Conservation (phyloP, 2,888 invertebrate genomes). For the Pseudeuparius sepicola region DNA sequence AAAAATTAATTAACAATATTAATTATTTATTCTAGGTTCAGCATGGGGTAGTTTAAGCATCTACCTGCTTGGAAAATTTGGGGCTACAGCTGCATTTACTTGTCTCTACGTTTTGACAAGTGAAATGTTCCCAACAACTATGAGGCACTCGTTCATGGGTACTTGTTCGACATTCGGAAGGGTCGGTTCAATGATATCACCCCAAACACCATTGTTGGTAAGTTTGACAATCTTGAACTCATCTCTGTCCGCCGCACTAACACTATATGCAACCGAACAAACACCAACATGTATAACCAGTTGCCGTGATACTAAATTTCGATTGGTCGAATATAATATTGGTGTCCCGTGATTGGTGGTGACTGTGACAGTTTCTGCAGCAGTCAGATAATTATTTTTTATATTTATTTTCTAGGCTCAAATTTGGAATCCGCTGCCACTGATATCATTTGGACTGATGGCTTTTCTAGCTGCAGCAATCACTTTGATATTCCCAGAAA, state of each 20-base stretch:
- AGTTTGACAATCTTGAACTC: no score
- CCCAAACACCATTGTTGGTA: conserved; percentile 57
- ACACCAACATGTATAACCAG: no score
- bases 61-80: conserved; percentile 53
- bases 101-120: conserved; percentile 57
- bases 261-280: no score
- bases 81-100: conserved; percentile 55
- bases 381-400: no score
- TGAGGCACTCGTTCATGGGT: conserved; percentile 52
- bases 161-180: conserved; percentile 56
- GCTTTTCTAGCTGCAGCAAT: conserved; percentile 50
- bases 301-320: no score
- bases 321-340: no score
- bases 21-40: conserved; percentile 39
- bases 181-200: conserved; percentile 54
- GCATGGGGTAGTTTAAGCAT: conserved; percentile 43
- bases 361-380: no score
- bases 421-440: conserved; percentile 45
- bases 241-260: no score
- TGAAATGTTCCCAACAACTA: conserved; percentile 57
- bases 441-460: conserved; percentile 54
- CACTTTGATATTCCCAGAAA: conserved; percentile 59
- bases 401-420: conserved; percentile 34
- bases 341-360: no score
- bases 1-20: neutral